A percentile compares a stretch with the other conserved stretches of the same genome.
Conservation (phyloP, 2,797 vertebrate genomes). For the Acanthis flammea region DNA sequence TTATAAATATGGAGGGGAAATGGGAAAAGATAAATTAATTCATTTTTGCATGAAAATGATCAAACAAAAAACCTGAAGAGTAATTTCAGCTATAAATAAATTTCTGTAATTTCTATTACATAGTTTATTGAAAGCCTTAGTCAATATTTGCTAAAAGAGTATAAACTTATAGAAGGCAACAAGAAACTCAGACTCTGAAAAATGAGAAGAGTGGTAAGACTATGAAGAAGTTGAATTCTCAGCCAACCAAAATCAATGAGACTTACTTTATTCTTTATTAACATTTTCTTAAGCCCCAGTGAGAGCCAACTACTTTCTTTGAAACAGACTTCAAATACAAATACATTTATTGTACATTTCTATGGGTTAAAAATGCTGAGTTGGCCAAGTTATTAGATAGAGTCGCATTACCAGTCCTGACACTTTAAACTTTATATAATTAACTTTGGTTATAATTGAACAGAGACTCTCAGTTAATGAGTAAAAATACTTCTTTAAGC, state of each 20-base stretch:
- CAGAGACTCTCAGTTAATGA: background rate
- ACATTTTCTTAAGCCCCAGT: background rate
- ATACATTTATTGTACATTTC: background rate
- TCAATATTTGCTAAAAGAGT: background rate
- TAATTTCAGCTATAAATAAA: background rate
- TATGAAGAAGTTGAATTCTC: background rate
- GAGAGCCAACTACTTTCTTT: background rate
- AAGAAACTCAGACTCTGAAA: background rate
- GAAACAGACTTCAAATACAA: background rate
- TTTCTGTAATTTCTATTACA: background rate
- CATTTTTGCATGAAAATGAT: background rate
- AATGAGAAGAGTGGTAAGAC: background rate
- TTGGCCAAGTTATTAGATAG: background rate
- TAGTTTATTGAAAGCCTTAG: background rate
- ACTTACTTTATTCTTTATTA: background rate
- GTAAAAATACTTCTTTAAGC: background rate
- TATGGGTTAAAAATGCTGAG: background rate
- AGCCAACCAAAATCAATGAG: background rate
- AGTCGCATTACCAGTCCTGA: background rate
- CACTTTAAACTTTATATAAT: background rate
- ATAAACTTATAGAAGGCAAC: background rate
- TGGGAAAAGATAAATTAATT: background rate
- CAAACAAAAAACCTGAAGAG: background rate
- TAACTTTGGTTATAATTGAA: slow-evolving; percentile 29
- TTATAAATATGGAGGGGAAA: background rate